phyloP scores from a whole-genome alignment of 1,140 invertebrate species.

The Dreissena rostriformis region DNA sequence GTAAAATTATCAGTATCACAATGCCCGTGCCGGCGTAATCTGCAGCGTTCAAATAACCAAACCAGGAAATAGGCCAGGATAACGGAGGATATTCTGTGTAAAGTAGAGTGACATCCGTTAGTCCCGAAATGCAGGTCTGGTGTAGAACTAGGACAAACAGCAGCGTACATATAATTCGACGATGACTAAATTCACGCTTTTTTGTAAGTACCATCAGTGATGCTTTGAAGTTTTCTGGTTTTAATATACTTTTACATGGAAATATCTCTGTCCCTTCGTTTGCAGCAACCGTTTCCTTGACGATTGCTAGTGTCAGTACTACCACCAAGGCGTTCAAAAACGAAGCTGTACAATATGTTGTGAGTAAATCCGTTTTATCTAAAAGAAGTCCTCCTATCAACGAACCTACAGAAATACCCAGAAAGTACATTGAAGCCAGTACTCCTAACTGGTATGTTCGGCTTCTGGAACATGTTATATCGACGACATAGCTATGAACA shows the following conservation, averaged over 20 bases:
- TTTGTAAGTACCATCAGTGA: slow-evolving; percentile 54
- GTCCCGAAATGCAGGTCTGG: slow-evolving; percentile 55
- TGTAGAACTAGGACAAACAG: slow-evolving; percentile 53
- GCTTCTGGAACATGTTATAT: slow-evolving; percentile 59
- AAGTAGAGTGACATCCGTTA: slow-evolving; percentile 56
- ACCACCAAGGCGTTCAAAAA: slow-evolving; percentile 57
- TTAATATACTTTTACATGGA: slow-evolving; percentile 50
- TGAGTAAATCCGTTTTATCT: slow-evolving; percentile 58
- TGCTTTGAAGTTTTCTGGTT: slow-evolving; percentile 45
- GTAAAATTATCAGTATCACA: slow-evolving; percentile 62
- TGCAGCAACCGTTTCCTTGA: slow-evolving; percentile 60
- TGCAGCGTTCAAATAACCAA: too few relatives aligned
- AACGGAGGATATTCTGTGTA: slow-evolving; percentile 59
- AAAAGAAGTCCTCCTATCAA: slow-evolving; percentile 64
- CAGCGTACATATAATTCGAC: slow-evolving; percentile 43
- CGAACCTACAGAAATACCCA: slow-evolving; percentile 72
- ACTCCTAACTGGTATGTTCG: slow-evolving; percentile 65
- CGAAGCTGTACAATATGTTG: slow-evolving; percentile 58
- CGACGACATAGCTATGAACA: slow-evolving; percentile 69
- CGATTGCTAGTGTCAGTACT: slow-evolving; percentile 53
- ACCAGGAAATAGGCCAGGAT: slow-evolving; percentile 69
- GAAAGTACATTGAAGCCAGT: slow-evolving; percentile 71
- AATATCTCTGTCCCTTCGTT: slow-evolving; percentile 43
- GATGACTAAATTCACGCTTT: slow-evolving; percentile 32
- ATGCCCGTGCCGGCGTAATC: slow-evolving; percentile 67